phyloP scores from a whole-genome alignment of 2,797 vertebrate species.

The Cheirogaleus major region DNA sequence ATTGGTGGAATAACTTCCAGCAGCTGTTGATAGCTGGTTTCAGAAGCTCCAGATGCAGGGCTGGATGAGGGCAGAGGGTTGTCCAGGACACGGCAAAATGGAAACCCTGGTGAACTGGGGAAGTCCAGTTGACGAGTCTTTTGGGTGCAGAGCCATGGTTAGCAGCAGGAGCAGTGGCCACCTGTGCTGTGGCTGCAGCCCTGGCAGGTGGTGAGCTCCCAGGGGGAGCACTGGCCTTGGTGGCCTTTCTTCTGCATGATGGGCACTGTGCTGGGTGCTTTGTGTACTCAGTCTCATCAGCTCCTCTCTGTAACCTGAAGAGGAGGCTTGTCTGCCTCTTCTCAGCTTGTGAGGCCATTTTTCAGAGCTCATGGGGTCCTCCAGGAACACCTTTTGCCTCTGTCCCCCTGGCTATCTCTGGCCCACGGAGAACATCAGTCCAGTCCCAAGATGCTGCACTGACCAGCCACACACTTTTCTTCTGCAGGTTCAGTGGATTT shows the following conservation, averaged over 20 bases:
- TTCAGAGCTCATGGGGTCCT: neutral
- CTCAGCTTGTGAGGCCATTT: neutral
- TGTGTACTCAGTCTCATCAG: fast-evolving
- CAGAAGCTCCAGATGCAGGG: neutral
- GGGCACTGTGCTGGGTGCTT: neutral
- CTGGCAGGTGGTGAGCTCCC: neutral
- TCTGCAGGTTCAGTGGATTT: neutral
- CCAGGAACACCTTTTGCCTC: neutral
- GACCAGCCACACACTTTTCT: neutral
- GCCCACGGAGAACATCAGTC: neutral
- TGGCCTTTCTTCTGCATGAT: too few species aligned
- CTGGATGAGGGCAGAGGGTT: neutral
- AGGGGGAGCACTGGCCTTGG: neutral
- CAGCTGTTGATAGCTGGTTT: neutral
- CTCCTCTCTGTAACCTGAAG: neutral
- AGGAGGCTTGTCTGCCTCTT: neutral
- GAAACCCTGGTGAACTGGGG: neutral
- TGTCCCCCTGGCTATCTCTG: too few species aligned
- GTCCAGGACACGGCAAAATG: neutral
- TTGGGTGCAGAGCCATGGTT: neutral
- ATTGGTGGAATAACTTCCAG: neutral
- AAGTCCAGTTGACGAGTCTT: neutral
- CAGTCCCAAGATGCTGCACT: neutral
- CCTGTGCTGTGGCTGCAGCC: neutral
- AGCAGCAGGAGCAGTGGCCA: neutral